A percentile compares a stretch with the other conserved stretches of the same genome.
phyloP scores from a whole-genome alignment of 1,140 invertebrate species.

The Lethocerus indicus region DNA sequence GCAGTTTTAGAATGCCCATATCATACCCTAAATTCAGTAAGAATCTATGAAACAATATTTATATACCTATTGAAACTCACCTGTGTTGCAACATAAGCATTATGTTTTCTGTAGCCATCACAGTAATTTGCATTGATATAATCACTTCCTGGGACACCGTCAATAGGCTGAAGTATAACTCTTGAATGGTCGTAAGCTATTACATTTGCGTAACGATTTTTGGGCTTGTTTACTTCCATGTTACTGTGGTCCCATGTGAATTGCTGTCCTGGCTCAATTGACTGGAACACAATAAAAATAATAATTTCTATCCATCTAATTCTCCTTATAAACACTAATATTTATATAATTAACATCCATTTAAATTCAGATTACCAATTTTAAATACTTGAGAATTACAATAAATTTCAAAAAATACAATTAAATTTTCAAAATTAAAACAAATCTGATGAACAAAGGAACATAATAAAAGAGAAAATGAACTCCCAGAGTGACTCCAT shows the following conservation, averaged over 20 bases:
- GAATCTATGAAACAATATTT: not conserved
- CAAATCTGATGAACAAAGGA: too few relatives aligned
- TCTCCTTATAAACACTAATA: too few relatives aligned
- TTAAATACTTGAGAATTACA: too few relatives aligned
- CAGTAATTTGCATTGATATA: slow-evolving; percentile 99
- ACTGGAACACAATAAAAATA: slow-evolving; percentile 22
- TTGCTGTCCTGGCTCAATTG: slow-evolving; percentile 96
- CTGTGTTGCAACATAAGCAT: slow-evolving; percentile 92
- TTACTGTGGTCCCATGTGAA: slow-evolving; percentile 99
- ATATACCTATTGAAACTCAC: slow-evolving; percentile 18
- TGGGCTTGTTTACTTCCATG: slow-evolving; percentile 93
- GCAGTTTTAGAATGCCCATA: too few relatives aligned
- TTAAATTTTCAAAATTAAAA: too few relatives aligned
- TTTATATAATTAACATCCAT: too few relatives aligned
- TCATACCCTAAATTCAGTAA: too few relatives aligned
- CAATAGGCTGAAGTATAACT: slow-evolving; percentile 77
- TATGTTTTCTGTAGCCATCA: slow-evolving; percentile 89
- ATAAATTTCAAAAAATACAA: too few relatives aligned
- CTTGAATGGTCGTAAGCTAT: slow-evolving; percentile 99
- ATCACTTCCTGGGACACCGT: slow-evolving; percentile 75
- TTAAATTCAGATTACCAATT: too few relatives aligned
- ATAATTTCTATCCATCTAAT: too few relatives aligned
- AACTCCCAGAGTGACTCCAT: too few relatives aligned
- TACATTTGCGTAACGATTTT: slow-evolving; percentile 98
- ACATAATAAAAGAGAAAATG: too few relatives aligned